A percentile compares a stretch with the other conserved stretches of the same genome.
Evolutionary conservation across 2,888 invertebrate genomes (phyloP).

Genomic region (Luperina nickerlii): DNA sequence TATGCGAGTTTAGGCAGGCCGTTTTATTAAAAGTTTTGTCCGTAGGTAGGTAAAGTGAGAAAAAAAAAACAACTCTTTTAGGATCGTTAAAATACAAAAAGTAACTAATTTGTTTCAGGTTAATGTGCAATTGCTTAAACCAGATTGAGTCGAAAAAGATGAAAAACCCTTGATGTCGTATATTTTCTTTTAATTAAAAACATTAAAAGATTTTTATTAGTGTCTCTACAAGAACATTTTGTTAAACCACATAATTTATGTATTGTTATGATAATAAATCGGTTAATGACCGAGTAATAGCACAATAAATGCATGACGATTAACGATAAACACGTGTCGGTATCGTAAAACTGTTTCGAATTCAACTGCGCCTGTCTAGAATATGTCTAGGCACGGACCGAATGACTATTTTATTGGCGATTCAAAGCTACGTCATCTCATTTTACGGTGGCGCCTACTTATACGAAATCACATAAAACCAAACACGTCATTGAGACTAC

Average conservation of each 20-base stretch:
- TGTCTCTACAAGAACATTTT: constrained; percentile 24
- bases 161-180: neutral
- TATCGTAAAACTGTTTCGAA: constrained; percentile 64
- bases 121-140: neutral
- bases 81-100: neutral
- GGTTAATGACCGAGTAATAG: constrained; percentile 61
- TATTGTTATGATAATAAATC: constrained; percentile 56
- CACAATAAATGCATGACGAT: constrained; percentile 58
- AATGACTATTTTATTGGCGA: constrained; percentile 72
- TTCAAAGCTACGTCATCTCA: constrained; percentile 70
- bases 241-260: constrained; percentile 45
- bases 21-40: constrained; percentile 44
- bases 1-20: constrained; percentile 19
- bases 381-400: constrained; percentile 65
- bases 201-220: constrained; percentile 22
- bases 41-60: neutral
- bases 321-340: constrained; percentile 61
- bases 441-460: constrained; percentile 78
- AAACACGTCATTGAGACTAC: constrained; percentile 83
- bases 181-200: constrained; percentile 34
- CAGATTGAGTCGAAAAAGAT: neutral
- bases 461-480: constrained; percentile 82
- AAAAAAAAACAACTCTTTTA: neutral
- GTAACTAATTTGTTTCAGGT: neutral
- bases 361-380: constrained; percentile 68